These are phyloP conservation scores for Gobiocypris rarus DNA, from an alignment of 2,113 vertebrate species.

Conservation along the genomic window DNA sequence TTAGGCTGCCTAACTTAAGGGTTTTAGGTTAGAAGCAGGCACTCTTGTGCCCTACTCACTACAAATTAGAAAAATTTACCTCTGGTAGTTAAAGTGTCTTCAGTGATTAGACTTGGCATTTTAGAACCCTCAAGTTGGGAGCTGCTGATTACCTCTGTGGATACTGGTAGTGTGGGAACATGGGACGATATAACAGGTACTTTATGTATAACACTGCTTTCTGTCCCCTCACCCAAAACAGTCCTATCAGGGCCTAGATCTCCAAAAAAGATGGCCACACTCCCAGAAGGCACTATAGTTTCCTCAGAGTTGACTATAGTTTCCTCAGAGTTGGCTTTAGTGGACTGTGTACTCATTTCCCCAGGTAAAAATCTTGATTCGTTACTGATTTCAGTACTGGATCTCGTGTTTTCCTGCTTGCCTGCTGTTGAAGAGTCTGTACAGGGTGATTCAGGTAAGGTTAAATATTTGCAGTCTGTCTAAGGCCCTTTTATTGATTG, in stretches of 20 bases:
- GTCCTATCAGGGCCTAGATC: background rate
- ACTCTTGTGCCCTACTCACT: background rate
- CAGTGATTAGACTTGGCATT: slow-evolving; percentile 2
- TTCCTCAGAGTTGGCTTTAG: background rate
- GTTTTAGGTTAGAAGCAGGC: background rate
- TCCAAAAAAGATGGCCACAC: slow-evolving; percentile 6
- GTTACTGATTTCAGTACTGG: background rate
- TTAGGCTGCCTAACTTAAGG: background rate
- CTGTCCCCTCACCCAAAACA: slow-evolving; percentile 28
- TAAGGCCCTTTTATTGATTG: background rate
- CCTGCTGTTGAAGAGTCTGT: slow-evolving; percentile 23
- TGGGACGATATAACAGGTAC: background rate
- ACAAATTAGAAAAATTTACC: slow-evolving; percentile 50
- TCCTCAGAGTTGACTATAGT: background rate
- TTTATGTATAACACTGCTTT: slow-evolving; percentile 19
- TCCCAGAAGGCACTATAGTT: background rate
- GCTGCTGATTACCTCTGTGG: slow-evolving; percentile 37
- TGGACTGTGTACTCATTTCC: slow-evolving; percentile 22
- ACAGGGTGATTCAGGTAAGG: background rate
- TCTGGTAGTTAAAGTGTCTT: slow-evolving; percentile 19
- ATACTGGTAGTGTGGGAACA: slow-evolving; percentile 20
- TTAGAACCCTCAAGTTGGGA: slow-evolving; percentile 44
- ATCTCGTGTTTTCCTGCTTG: background rate
- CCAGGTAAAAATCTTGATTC: slow-evolving; percentile 23
- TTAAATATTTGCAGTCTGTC: background rate